These are phyloP conservation scores for Syrista parreyssii DNA, from an alignment of 2,888 invertebrate species.

Conservation along the genomic window DNA sequence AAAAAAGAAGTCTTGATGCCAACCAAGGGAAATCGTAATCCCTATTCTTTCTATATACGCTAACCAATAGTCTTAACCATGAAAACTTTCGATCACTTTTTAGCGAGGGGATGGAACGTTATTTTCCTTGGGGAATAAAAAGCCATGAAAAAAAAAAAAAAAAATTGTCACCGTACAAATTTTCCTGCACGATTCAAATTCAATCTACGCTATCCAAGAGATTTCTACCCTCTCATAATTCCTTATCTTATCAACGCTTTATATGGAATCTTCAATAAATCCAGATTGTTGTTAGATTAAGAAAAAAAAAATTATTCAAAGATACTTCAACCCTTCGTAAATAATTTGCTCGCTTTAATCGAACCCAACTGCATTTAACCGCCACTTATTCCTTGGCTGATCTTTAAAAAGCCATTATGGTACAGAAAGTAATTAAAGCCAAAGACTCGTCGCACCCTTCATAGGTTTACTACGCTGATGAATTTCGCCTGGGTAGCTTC, in stretches of 20 bases:
- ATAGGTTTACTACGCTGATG: neutral
- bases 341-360: too few species aligned
- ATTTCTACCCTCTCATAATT: neutral
- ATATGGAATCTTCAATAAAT: neutral
- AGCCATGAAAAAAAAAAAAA: neutral
- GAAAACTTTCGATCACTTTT: neutral
- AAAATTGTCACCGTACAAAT: neutral
- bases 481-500: neutral
- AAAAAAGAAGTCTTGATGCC: neutral
- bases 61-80: too few species aligned
- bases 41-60: neutral
- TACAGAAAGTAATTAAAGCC: conserved; percentile 1
- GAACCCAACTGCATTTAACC: neutral
- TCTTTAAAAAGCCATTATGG: neutral
- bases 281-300: neutral
- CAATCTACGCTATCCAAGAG: neutral
- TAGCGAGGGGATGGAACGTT: accelerated
- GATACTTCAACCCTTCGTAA: neutral
- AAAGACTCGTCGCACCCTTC: neutral
- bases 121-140: too few species aligned
- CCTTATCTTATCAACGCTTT: neutral
- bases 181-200: neutral
- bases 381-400: neutral
- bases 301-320: neutral
- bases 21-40: neutral